phyloP scores from a whole-genome alignment of 2,888 invertebrate species.

The Drosophila colorata region DNA sequence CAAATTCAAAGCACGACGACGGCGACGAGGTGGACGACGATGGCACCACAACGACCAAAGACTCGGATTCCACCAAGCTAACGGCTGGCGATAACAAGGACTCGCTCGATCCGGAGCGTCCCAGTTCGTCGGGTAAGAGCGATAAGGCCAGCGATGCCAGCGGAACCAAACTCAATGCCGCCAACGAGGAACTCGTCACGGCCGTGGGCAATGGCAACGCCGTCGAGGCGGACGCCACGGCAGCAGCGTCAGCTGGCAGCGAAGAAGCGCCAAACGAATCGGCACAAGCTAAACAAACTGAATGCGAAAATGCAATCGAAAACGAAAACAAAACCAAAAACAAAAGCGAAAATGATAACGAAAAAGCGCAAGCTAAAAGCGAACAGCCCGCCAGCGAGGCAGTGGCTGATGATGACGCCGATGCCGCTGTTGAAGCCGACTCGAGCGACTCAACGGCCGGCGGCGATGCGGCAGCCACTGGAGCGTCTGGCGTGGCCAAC shows the following conservation, averaged over 20 bases:
- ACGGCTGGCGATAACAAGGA: slow-evolving; percentile 83
- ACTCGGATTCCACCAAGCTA: slow-evolving; percentile 85
- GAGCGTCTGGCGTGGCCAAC: slow-evolving; percentile 27
- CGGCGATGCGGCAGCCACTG: slow-evolving; percentile 44
- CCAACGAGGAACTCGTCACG: slow-evolving; percentile 44
- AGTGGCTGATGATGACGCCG: slow-evolving; percentile 26
- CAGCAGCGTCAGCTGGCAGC: slow-evolving; percentile 46
- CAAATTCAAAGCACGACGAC: slow-evolving; percentile 85
- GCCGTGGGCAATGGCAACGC: slow-evolving; percentile 67
- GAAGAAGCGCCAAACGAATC: slow-evolving; percentile 47
- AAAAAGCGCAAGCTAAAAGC: slow-evolving; percentile 34
- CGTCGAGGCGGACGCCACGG: slow-evolving; percentile 55
- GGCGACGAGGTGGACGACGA: slow-evolving; percentile 85
- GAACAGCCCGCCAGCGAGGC: slow-evolving; percentile 38
- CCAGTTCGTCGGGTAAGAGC: slow-evolving; percentile 85
- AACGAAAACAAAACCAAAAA: slow-evolving; percentile 21
- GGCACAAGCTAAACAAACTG: slow-evolving; percentile 43
- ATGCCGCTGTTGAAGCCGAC: slow-evolving; percentile 34
- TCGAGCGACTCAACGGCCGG: slow-evolving; percentile 27
- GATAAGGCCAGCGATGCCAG: slow-evolving; percentile 52
- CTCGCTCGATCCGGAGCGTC: slow-evolving; percentile 85
- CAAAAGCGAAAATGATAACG: slow-evolving; percentile 19
- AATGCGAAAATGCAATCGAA: slow-evolving; percentile 20
- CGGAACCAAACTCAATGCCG: slow-evolving; percentile 45
- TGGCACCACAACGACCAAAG: slow-evolving; percentile 85